Evolutionary conservation across 2,113 vertebrate genomes (phyloP).

Genomic region (Oncorhynchus keta): DNA sequence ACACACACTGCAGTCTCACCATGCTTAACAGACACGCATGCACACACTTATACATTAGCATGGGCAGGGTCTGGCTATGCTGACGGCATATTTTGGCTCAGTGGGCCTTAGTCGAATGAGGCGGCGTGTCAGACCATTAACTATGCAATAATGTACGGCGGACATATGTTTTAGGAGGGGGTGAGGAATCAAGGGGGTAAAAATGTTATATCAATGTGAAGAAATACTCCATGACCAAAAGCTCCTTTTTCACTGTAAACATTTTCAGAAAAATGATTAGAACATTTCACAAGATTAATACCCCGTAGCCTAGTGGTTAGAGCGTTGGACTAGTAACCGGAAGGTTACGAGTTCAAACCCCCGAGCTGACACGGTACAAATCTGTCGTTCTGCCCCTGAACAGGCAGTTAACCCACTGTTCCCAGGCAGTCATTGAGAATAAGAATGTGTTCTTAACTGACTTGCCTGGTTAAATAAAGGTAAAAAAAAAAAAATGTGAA

Average conservation of each 20-base stretch:
- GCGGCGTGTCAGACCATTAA: conserved; percentile 37
- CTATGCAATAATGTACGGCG: conserved; percentile 44
- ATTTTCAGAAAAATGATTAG: too few relatives aligned
- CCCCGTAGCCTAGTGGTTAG: too few relatives aligned
- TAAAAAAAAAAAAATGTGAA: background rate
- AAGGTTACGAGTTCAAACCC: too few relatives aligned
- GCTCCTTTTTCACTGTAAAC: background rate
- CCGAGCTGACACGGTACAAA: too few relatives aligned
- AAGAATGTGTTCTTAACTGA: too few relatives aligned
- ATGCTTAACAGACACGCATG: background rate
- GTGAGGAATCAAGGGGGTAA: background rate
- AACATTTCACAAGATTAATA: too few relatives aligned
- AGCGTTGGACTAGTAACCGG: too few relatives aligned
- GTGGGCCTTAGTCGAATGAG: conserved; percentile 20
- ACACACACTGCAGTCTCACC: background rate
- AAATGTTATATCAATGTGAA: conserved; percentile 6
- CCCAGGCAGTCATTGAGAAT: too few relatives aligned
- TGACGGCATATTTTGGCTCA: conserved; percentile 36
- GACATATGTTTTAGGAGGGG: conserved; percentile 36
- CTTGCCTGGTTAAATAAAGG: too few relatives aligned
- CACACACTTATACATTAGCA: background rate
- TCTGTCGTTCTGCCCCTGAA: too few relatives aligned
- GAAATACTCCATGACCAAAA: conserved; percentile 5
- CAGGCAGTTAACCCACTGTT: too few relatives aligned
- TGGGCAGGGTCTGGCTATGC: conserved; percentile 11